Evolutionary conservation across 2,888 invertebrate species (phyloP).

Genomic region (Hydroisotoma schaefferi): DNA sequence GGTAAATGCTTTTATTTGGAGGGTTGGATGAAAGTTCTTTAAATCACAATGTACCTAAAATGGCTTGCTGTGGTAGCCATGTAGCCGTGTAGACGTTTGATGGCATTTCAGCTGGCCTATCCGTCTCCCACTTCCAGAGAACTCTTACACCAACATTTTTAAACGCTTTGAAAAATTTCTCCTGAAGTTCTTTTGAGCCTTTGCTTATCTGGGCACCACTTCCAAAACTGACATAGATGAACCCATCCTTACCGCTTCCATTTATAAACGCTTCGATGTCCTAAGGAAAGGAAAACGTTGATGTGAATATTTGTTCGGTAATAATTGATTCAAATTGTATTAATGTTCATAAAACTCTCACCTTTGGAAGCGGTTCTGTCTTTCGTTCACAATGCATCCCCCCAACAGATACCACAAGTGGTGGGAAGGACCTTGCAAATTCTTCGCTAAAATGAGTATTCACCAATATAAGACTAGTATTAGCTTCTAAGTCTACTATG

Average conservation of each 20-base stretch:
- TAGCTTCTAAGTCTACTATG: constrained; percentile 17
- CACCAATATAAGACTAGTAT: constrained; percentile 24
- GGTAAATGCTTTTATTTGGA: no score
- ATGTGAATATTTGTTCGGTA: no score
- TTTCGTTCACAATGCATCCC: constrained; percentile 35
- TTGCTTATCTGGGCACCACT: constrained; percentile 57
- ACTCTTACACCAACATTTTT: constrained; percentile 20
- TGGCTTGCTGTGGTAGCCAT: constrained; percentile 41
- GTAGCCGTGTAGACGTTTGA: constrained; percentile 25
- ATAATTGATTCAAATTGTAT: no score
- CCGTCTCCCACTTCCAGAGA: constrained; percentile 36
- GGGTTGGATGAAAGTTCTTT: no score
- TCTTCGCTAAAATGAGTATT: constrained; percentile 39
- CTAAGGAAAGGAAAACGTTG: no score
- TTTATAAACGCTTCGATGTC: constrained; percentile 32
- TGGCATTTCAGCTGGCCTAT: constrained; percentile 23
- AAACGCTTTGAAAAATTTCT: constrained; percentile 68
- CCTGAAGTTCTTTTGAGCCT: constrained; percentile 70
- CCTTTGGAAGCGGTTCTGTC: constrained; percentile 27
- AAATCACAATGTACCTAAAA: constrained; percentile 35
- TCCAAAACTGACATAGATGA: constrained; percentile 42
- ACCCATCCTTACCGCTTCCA: constrained; percentile 34
- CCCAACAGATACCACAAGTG: constrained; percentile 25
- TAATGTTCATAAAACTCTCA: constrained; percentile 15
- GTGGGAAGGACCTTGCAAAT: constrained; percentile 27